Evolutionary conservation across 2,113 vertebrate genomes (phyloP), one percentile per base, ranked within the genome.

Genomic region (Oryzias woworae): DNA sequence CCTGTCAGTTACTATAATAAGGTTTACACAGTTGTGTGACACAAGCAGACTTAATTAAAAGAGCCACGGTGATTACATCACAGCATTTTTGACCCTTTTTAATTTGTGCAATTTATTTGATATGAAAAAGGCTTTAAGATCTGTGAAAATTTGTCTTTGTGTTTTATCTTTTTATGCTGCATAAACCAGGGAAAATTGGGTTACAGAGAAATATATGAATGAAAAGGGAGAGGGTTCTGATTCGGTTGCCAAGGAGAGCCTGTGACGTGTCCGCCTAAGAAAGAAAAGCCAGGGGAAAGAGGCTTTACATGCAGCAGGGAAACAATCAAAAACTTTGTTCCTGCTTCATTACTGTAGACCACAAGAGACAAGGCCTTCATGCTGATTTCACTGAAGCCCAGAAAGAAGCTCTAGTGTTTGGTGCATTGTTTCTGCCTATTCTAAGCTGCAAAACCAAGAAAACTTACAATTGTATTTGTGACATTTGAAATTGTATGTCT

Each of bases 191-290:
- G 66, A 70, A 81, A 90, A 89, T 69, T 83, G 83, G 85, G 85
- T 90, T 79, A 87, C 48, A 66, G 51, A 67, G 62, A 85, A 64
- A 82, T 78, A 82, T 81, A 69, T 87, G 84, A 90, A 91, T 90
- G 83, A 85, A 88, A 80, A 50, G 48, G 65, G 42, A 55, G 54
- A 69, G 64, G 20, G 73, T 53, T 75, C 20, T 18, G 48, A 78
- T 81, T 69, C 2, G 58, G 86, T 79, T 86, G 78, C 80, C 78
- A 85, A 81, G 82, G 73, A 78, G 62, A 85, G 51, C 52, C 64
- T 22, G 71, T 78, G 75, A 86, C 56, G 66, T 80, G 63, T 62
- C 41, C 1, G 69, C 17, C 12, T 48, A 15, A 12, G 75, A 66
- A 36, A 76, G 59, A 63, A 67, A 70, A 75, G 63, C 66, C 53